Conservation (phyloP, 1,140 invertebrate species). For the Drosophila tsacasi region DNA sequence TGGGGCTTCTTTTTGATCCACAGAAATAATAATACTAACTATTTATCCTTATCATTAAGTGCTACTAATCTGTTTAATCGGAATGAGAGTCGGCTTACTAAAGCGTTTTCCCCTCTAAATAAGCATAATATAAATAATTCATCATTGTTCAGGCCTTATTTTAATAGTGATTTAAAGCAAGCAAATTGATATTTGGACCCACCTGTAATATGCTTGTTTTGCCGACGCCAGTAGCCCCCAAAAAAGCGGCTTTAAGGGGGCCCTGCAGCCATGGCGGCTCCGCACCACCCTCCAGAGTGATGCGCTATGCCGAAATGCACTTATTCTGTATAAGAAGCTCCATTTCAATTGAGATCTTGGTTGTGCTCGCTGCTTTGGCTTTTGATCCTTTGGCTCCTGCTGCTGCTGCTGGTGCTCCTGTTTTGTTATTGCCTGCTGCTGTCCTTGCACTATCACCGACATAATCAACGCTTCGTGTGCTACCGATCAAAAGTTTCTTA, state of each 20-base stretch:
- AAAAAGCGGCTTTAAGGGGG: constrained; percentile 91
- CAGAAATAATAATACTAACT: too few relatives aligned
- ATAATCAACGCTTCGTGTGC: constrained; percentile 85
- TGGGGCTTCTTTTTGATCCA: too few relatives aligned
- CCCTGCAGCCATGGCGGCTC: constrained; percentile 86
- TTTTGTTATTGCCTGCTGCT: constrained; percentile 59
- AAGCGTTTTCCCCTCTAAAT: neutral
- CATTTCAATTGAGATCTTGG: constrained; percentile 85
- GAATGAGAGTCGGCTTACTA: too few relatives aligned
- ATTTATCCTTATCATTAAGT: neutral
- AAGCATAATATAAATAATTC: too few relatives aligned
- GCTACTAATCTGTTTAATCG: too few relatives aligned
- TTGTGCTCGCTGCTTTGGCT: constrained; percentile 64
- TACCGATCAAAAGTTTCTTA: constrained; percentile 84
- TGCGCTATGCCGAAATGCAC: constrained; percentile 85
- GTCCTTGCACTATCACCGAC: constrained; percentile 82
- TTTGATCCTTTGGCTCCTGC: constrained; percentile 57
- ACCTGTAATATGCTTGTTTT: constrained; percentile 94
- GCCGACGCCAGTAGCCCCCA: constrained; percentile 92
- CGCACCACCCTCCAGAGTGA: constrained; percentile 85
- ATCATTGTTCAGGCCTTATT: neutral
- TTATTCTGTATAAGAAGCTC: constrained; percentile 85
- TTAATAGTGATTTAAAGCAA: too few relatives aligned
- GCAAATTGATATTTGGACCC: constrained; percentile 43
- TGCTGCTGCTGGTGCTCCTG: constrained; percentile 58